Evolutionary conservation across 1,140 invertebrate species (phyloP).

Genomic region (Adelges cooleyi): DNA sequence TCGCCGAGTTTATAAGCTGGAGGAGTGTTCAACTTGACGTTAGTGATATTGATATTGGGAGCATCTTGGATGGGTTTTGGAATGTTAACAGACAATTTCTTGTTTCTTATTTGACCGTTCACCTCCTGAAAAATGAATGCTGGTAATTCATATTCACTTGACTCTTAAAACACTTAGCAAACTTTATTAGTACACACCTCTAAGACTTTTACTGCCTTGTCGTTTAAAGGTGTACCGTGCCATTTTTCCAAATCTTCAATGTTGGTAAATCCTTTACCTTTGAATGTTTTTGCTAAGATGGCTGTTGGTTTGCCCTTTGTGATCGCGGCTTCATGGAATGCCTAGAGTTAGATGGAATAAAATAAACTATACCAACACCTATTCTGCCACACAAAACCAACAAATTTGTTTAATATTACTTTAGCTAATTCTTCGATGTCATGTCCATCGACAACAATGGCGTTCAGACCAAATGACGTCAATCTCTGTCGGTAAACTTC

Average conservation of each 20-base stretch:
- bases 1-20: constrained; percentile 75
- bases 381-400: background rate
- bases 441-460: constrained; percentile 92
- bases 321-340: constrained; percentile 65
- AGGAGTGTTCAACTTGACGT: constrained; percentile 66
- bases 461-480: constrained; percentile 86
- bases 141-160: too few species aligned
- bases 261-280: constrained; percentile 77
- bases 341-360: constrained; percentile 38
- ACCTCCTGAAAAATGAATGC: background rate
- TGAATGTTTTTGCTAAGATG: constrained; percentile 90
- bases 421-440: constrained; percentile 81
- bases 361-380: background rate
- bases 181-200: constrained; percentile 41
- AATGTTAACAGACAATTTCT: constrained; percentile 41
- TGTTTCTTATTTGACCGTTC: constrained; percentile 27
- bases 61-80: constrained; percentile 56
- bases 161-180: background rate
- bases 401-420: constrained; percentile 36
- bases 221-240: constrained; percentile 93
- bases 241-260: constrained; percentile 91
- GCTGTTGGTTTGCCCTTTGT: constrained; percentile 81
- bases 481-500: constrained; percentile 76
- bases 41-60: constrained; percentile 57
- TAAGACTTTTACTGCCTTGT: constrained; percentile 62